Evolutionary conservation across 2,888 invertebrate genomes (phyloP).

Genomic region (Allacma fusca): DNA sequence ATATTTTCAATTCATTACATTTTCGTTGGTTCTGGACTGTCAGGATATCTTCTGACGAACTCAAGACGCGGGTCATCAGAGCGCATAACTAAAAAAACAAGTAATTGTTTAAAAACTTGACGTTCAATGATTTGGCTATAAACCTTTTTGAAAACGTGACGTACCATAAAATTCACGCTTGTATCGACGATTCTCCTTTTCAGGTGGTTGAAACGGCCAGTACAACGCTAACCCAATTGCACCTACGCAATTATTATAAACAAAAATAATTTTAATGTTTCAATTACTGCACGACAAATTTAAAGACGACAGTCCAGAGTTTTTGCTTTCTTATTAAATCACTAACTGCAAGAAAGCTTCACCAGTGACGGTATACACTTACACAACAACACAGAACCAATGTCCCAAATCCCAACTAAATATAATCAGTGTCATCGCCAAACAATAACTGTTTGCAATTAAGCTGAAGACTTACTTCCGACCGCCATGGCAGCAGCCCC

Average conservation of each 20-base stretch:
- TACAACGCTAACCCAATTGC: neutral
- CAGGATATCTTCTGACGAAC: conserved; percentile 30
- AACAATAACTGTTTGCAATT: neutral
- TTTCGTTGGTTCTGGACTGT: conserved; percentile 49
- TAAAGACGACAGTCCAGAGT: too few species aligned
- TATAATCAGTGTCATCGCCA: too few species aligned
- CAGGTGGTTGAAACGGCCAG: neutral
- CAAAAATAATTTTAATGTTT: too few species aligned
- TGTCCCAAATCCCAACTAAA: too few species aligned
- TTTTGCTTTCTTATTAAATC: too few species aligned
- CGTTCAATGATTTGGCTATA: neutral
- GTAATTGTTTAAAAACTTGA: neutral
- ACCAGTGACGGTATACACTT: too few species aligned
- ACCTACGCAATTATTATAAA: too few species aligned
- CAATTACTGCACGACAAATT: too few species aligned
- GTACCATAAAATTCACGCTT: conserved; percentile 69
- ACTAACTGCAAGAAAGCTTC: too few species aligned
- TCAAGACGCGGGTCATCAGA: conserved; percentile 49
- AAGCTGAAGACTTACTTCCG: conserved; percentile 65
- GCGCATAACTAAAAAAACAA: conserved; percentile 46
- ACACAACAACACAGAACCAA: too few species aligned
- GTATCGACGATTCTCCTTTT: conserved; percentile 75
- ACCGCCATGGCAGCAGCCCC: conserved; percentile 71
- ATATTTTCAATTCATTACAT: too few species aligned
- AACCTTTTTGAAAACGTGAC: too few species aligned